Conservation (phyloP, 2,113 vertebrate genomes). For the Dipodomys spectabilis region DNA sequence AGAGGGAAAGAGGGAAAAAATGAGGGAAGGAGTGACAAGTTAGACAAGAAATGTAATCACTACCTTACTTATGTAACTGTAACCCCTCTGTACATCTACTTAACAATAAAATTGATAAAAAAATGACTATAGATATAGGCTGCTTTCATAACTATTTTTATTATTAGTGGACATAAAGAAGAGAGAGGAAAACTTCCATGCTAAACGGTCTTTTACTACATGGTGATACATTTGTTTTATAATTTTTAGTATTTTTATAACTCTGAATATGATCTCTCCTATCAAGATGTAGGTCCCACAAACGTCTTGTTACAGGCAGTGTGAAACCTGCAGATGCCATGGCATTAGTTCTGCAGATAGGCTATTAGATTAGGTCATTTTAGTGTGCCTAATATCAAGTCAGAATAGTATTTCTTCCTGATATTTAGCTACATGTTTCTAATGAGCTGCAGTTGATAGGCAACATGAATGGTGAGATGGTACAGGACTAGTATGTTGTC, state of each 20-base stretch:
- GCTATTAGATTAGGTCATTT: conserved; percentile 81
- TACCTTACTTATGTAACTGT: too few relatives aligned
- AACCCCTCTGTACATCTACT: too few relatives aligned
- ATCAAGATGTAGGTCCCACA: neutral
- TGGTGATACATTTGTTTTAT: too few relatives aligned
- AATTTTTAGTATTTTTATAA: too few relatives aligned
- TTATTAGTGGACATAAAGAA: neutral
- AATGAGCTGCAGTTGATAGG: conserved; percentile 89
- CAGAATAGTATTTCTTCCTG: conserved; percentile 85
- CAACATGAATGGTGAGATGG: conserved; percentile 89
- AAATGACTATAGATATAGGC: neutral
- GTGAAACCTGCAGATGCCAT: conserved; percentile 85
- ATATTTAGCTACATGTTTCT: conserved; percentile 88
- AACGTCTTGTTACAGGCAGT: conserved; percentile 75
- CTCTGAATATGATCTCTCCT: neutral
- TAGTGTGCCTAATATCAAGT: conserved; percentile 88
- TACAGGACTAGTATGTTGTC: conserved; percentile 89
- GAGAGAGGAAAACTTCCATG: neutral
- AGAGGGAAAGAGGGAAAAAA: too few relatives aligned
- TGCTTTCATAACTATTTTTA: neutral
- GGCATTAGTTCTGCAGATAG: conserved; percentile 87
- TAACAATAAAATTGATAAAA: neutral
- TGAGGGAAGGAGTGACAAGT: too few relatives aligned
- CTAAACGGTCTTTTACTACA: neutral
- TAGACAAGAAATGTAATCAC: too few relatives aligned